Evolutionary conservation across 2,797 vertebrate species (phyloP), one percentile per base, ranked within the genome.

Genomic region (Xiphophorus birchmanni): DNA sequence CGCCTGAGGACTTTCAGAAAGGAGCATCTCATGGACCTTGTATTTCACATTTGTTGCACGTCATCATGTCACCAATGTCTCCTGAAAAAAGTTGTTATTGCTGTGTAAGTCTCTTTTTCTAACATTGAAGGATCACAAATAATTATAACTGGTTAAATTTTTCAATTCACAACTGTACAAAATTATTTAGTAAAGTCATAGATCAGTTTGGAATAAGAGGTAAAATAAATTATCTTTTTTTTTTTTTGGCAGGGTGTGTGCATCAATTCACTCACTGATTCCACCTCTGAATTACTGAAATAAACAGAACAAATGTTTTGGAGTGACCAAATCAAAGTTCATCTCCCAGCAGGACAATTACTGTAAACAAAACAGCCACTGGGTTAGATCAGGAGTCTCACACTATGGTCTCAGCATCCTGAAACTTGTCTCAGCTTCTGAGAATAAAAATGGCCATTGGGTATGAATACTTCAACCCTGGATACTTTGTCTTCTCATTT

Each of bases 1-100:
- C 81, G 77, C 81, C 75, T 75, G 75, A 83, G 84, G 84, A 83
- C 47, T 63, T 82, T 87, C 44, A 73, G 63, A 90, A 78, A 81
- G 79, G 40, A 71, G 60, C 7, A 32, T 76, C 54, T 82, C 42
- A 82, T 77, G 12, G 32, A 78, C 75, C 69, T 76, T 74, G 50
- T 65, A 50, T 78, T 76, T n/a, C 65, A 75, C 69, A 67, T 58
- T 76, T 75, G 40, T 75, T 29, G 47, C 18, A 44, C n/a, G 40
- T 52, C 54, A 63, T 73, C 23, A 75, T 45, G 40, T 67, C 75
- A 29, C 54, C 67, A 71, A n/a, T 48, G 26, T 75, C 75, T 78
- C 29, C 37, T 72, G 5, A 29, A 45, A 54, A 44, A 69, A 40
- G 50, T 44, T n/a, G 35, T 42, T 5, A 9, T 37, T 65, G 63